phyloP scores from a whole-genome alignment of 2,113 vertebrate species.

The Pedionomus torquatus region DNA sequence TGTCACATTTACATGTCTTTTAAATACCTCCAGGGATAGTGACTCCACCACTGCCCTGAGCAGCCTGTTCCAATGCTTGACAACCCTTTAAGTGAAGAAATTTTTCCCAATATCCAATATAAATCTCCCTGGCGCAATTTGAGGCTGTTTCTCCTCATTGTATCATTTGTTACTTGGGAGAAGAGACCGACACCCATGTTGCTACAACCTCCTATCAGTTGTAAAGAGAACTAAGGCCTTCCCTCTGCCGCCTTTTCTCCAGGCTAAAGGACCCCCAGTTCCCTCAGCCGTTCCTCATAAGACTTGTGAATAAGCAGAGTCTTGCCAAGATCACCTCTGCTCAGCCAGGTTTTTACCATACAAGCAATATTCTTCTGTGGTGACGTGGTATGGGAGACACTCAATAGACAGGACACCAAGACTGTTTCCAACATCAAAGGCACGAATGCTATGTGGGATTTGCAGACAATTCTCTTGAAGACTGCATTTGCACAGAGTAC shows the following conservation, averaged over 20 bases:
- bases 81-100: neutral
- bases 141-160: neutral
- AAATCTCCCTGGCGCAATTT: neutral
- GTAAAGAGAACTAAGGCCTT: neutral
- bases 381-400: neutral
- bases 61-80: neutral
- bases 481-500: neutral
- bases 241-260: neutral
- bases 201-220: neutral
- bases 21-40: neutral
- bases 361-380: neutral
- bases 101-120: neutral
- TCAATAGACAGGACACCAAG: neutral
- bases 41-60: neutral
- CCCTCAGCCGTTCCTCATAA: neutral
- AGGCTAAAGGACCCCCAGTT: neutral
- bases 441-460: neutral
- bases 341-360: neutral
- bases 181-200: fast-evolving
- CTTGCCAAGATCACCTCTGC: neutral
- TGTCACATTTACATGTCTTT: fast-evolving
- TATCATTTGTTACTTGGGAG: neutral
- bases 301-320: neutral
- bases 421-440: neutral
- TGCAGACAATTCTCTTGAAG: neutral